Conservation (phyloP, 2,797 vertebrate genomes). For the Pygocentrus nattereri region DNA sequence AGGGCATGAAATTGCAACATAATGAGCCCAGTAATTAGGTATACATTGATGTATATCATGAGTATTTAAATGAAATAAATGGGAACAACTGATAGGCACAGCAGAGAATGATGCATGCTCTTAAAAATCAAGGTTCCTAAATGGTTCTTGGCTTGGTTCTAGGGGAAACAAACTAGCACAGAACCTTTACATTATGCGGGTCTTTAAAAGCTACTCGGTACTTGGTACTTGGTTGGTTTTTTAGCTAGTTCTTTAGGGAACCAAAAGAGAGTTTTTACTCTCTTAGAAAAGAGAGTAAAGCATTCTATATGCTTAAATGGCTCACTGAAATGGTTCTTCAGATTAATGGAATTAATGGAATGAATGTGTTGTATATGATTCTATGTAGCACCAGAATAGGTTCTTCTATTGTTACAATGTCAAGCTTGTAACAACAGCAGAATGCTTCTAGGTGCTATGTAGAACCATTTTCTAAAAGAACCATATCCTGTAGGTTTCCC, state of each 20-base stretch:
- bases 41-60: not conserved
- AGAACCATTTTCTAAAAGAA: not conserved
- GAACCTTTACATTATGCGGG: not conserved
- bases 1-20: not conserved
- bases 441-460: not conserved
- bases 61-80: conserved; percentile 1
- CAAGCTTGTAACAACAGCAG: not conserved
- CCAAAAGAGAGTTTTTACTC: too few relatives aligned
- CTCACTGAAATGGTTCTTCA: too few relatives aligned
- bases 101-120: not conserved
- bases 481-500: not conserved
- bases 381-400: too few relatives aligned
- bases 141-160: too few relatives aligned
- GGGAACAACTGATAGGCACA: not conserved
- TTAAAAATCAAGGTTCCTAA: not conserved
- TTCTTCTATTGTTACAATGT: too few relatives aligned
- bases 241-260: too few relatives aligned
- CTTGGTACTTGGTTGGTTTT: too few relatives aligned
- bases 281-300: too few relatives aligned
- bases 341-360: too few relatives aligned
- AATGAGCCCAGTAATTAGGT: not conserved
- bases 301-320: too few relatives aligned
- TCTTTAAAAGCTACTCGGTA: too few relatives aligned
- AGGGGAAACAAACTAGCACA: not conserved
- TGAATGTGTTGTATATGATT: too few relatives aligned